phyloP scores from a whole-genome alignment of 2,113 vertebrate species.

The Myrmophylax atrothorax region DNA sequence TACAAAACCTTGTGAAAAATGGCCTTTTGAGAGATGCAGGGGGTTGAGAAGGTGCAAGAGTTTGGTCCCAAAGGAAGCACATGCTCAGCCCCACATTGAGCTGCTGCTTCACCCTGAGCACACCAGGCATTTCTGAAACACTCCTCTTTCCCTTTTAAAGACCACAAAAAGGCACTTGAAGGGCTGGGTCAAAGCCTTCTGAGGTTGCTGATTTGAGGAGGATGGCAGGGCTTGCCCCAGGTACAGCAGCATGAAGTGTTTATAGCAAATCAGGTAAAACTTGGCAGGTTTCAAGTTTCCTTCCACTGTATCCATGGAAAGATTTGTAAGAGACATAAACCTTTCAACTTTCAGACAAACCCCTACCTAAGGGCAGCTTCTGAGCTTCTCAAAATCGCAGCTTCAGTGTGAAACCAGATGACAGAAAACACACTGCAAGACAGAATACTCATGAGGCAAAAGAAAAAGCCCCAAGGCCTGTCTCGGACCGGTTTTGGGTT shows the following conservation, averaged over 20 bases:
- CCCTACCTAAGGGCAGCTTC: neutral
- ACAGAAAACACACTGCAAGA: neutral
- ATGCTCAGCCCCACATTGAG: accelerated
- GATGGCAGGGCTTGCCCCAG: neutral
- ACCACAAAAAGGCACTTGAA: neutral
- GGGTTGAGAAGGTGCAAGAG: neutral
- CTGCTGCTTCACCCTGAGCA: accelerated
- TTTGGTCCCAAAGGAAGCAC: neutral
- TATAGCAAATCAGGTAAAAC: neutral
- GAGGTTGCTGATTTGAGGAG: neutral
- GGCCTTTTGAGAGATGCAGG: neutral
- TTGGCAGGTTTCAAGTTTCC: neutral
- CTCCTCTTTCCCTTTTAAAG: neutral
- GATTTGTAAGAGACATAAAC: neutral
- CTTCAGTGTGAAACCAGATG: neutral
- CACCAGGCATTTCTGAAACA: neutral
- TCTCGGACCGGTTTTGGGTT: neutral
- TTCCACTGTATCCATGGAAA: neutral
- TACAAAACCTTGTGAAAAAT: neutral
- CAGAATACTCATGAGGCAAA: neutral
- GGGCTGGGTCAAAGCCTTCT: neutral
- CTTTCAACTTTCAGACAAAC: conserved; percentile 7
- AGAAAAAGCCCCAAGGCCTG: neutral
- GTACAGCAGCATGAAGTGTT: neutral
- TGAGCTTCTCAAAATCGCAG: neutral